Conservation (phyloP, 1,140 invertebrate genomes). For the Dufourea novaeangliae region DNA sequence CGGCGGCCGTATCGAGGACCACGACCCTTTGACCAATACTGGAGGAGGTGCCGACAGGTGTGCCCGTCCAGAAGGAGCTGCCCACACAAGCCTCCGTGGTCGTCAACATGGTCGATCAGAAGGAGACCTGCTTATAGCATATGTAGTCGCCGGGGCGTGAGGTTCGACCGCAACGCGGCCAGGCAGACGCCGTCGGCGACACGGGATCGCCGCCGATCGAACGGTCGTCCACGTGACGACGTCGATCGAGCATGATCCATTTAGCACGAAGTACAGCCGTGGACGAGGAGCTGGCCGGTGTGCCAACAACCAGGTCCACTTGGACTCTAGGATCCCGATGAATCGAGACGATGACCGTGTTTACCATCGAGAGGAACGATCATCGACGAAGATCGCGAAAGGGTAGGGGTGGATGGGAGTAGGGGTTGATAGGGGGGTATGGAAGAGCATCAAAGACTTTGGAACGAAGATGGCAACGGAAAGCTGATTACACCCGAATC, state of each 20-base stretch:
- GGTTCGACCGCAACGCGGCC: constrained; percentile 46
- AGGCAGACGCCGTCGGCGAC: constrained; percentile 55
- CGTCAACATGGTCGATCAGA: constrained; percentile 76
- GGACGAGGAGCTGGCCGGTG: neutral
- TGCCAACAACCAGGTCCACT: neutral
- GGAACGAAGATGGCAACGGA: neutral
- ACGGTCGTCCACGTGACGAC: constrained; percentile 36
- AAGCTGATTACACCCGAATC: constrained; percentile 13
- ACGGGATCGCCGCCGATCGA: constrained; percentile 48
- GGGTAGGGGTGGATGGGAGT: too few relatives aligned
- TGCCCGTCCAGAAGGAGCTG: constrained; percentile 74
- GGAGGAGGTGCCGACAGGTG: constrained; percentile 78
- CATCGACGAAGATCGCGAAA: neutral
- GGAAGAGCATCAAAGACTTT: neutral
- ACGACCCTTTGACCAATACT: constrained; percentile 81
- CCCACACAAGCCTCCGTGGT: constrained; percentile 73
- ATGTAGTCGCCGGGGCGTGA: constrained; percentile 65
- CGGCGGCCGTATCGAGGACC: constrained; percentile 74
- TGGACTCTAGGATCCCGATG: too few relatives aligned
- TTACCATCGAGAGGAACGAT: neutral
- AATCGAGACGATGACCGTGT: neutral
- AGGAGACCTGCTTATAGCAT: constrained; percentile 79
- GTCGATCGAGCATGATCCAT: neutral
- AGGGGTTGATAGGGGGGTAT: too few relatives aligned
- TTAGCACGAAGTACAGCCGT: neutral